Evolutionary conservation across 1,140 invertebrate species (phyloP).

Genomic region (Anastrepha obliqua): DNA sequence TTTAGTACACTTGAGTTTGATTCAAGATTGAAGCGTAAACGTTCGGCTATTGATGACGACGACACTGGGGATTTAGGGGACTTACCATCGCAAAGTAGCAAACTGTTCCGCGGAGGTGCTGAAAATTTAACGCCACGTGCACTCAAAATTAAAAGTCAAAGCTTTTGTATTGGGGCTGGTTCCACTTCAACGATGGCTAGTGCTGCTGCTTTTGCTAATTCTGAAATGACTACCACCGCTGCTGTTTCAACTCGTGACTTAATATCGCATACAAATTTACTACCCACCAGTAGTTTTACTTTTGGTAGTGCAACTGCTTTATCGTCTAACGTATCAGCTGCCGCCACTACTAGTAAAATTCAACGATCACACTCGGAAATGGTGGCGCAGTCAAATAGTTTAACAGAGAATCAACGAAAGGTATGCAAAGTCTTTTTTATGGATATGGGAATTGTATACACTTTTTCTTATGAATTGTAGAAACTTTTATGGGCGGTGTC

Average conservation of each 20-base stretch:
- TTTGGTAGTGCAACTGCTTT: background rate
- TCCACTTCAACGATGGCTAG: constrained; percentile 62
- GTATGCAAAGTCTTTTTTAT: constrained; percentile 54
- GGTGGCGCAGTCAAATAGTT: constrained; percentile 62
- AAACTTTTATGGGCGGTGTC: constrained; percentile 82
- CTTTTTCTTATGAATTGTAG: constrained; percentile 70
- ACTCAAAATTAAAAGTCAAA: constrained; percentile 72
- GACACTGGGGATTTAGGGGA: constrained; percentile 65
- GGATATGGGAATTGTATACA: background rate
- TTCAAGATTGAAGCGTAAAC: constrained; percentile 67
- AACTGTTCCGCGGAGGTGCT: constrained; percentile 63
- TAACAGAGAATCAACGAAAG: constrained; percentile 72
- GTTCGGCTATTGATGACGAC: constrained; percentile 64
- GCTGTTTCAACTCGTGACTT: background rate
- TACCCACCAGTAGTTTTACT: constrained; percentile 54
- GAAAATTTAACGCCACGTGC: constrained; percentile 67
- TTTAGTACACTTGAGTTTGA: constrained; percentile 59
- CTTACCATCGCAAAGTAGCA: constrained; percentile 67
- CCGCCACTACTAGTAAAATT: constrained; percentile 59
- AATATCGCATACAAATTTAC: background rate
- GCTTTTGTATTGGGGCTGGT: constrained; percentile 73
- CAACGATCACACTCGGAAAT: constrained; percentile 68
- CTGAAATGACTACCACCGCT: constrained; percentile 54
- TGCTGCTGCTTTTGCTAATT: constrained; percentile 1
- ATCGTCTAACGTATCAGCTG: background rate